Percentiles rank a stretch among this genome's conserved stretches.
phyloP scores from a whole-genome alignment of 2,113 vertebrate genomes.

The Laterallus jamaicensis region DNA sequence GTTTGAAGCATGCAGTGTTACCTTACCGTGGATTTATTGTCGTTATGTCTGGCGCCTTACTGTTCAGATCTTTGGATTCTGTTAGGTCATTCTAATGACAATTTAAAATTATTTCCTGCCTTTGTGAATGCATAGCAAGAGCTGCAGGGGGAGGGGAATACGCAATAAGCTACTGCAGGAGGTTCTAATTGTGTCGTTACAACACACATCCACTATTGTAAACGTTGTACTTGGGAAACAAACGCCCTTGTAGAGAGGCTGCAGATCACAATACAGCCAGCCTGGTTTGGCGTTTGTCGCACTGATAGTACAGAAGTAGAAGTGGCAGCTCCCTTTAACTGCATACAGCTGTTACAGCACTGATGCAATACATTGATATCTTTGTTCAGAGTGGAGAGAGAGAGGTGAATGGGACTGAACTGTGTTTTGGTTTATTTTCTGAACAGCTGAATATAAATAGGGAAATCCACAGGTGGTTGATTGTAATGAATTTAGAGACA shows the following conservation, averaged over 20 bases:
- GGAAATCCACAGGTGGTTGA: not conserved
- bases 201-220: not conserved
- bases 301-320: not conserved
- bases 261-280: not conserved
- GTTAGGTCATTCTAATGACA: not conserved
- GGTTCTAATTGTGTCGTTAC: not conserved
- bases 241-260: not conserved
- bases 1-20: not conserved
- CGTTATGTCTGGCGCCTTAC: not conserved
- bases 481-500: not conserved
- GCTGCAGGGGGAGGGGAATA: not conserved
- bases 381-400: not conserved
- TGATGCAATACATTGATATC: not conserved
- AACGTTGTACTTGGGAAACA: constrained; percentile 5
- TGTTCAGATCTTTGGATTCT: not conserved
- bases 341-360: not conserved
- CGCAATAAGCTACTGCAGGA: not conserved
- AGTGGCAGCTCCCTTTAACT: not conserved
- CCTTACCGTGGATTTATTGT: not conserved
- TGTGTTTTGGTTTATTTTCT: not conserved
- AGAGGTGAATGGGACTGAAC: not conserved
- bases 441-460: not conserved
- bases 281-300: not conserved
- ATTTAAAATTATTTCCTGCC: not conserved
- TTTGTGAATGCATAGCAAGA: not conserved